Percentiles rank a stretch among this genome's conserved stretches.
phyloP scores from a whole-genome alignment of 2,888 invertebrate genomes.

The Drepana falcataria region DNA sequence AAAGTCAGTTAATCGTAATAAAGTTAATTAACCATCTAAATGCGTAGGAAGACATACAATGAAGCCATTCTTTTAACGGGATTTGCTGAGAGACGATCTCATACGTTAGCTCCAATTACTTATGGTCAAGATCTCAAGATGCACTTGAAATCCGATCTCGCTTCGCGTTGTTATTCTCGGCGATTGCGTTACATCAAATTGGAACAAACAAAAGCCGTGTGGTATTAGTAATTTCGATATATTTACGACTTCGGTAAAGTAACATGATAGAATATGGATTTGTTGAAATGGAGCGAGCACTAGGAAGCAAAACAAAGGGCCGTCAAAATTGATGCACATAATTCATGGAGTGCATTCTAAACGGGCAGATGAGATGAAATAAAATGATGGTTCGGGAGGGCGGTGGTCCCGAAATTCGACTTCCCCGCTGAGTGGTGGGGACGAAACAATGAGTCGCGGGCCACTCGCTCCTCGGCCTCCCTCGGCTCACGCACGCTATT shows the following conservation, averaged over 20 bases:
- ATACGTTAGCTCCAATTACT: conserved; percentile 39
- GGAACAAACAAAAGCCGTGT: conserved; percentile 2
- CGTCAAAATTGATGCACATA: conserved; percentile 61
- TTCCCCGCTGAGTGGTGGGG: conserved; percentile 37
- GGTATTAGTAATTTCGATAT: not conserved
- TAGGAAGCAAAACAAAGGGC: conserved; percentile 48
- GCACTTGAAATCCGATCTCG: conserved; percentile 52
- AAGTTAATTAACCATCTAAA: conserved; percentile 52
- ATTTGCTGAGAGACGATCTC: conserved; percentile 27
- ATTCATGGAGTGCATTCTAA: conserved; percentile 51
- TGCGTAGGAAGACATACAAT: conserved; percentile 41
- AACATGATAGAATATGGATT: conserved; percentile 34
- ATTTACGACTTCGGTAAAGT: conserved; percentile 7
- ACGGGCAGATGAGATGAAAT: conserved; percentile 20
- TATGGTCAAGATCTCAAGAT: conserved; percentile 35
- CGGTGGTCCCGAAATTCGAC: conserved; percentile 34
- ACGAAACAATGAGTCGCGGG: conserved; percentile 43
- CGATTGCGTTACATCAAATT: not conserved
- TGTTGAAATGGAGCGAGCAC: conserved; percentile 19
- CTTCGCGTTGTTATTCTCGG: conserved; percentile 19
- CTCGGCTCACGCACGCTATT: conserved; percentile 56
- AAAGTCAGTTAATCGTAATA: conserved; percentile 48
- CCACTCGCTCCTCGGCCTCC: conserved; percentile 45
- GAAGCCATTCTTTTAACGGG: conserved; percentile 40
- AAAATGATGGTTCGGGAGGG: conserved; percentile 23